These are phyloP conservation scores for Colinus virginianus DNA, from an alignment of 2,113 vertebrate species.

Conservation along the genomic window DNA sequence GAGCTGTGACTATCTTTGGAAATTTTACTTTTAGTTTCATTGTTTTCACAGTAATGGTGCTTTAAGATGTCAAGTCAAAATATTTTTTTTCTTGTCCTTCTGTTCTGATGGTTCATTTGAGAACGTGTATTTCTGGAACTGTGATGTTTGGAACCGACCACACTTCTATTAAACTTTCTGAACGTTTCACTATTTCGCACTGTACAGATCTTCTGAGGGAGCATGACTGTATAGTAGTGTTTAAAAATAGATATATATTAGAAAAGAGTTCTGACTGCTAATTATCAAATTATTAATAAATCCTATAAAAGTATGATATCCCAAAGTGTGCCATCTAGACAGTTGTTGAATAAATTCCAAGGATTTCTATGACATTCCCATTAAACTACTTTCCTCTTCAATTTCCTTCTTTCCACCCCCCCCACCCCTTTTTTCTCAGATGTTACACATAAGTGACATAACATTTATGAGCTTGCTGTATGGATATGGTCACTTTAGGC, in stretches of 20 bases:
- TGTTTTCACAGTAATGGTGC: constrained; percentile 75
- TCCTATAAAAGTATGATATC: background rate
- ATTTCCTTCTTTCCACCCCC: background rate
- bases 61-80: constrained; percentile 76
- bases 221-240: background rate
- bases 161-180: constrained; percentile 42
- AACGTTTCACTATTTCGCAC: constrained; percentile 57
- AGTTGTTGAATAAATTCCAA: background rate
- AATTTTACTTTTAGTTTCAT: constrained; percentile 72
- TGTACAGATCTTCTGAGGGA: constrained; percentile 60
- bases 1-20: constrained; percentile 66
- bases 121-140: constrained; percentile 71
- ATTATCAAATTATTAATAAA: background rate
- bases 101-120: constrained; percentile 74
- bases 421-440: background rate
- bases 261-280: background rate
- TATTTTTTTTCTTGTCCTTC: constrained; percentile 68
- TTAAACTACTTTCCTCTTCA: background rate
- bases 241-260: background rate
- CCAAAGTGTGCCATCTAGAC: background rate
- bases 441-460: background rate
- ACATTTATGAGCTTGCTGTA: background rate
- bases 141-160: constrained; percentile 55
- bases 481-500: background rate
- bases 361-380: background rate